These are phyloP conservation scores for Corydoras maculifer DNA, from an alignment of 2,113 vertebrate species.

Conservation along the genomic window DNA sequence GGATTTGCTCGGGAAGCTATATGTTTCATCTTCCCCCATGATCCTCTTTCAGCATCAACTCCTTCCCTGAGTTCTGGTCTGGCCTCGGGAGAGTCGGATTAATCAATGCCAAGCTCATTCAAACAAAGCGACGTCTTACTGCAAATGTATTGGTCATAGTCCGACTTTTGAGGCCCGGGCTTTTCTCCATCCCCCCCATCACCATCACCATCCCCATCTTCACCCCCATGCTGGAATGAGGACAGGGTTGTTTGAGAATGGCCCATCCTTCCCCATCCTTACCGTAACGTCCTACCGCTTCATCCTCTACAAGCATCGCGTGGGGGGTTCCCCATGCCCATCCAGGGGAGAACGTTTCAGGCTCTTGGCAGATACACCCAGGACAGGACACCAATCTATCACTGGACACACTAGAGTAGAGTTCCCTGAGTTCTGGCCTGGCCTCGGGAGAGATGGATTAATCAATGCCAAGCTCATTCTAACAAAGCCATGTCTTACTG, in stretches of 20 bases:
- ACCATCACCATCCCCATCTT: no score
- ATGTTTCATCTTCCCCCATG: slow-evolving; percentile 29
- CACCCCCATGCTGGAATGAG: no score
- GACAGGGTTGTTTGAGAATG: no score
- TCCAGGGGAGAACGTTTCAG: no score
- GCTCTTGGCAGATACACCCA: no score
- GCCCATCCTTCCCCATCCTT: no score
- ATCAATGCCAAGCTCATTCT: slow-evolving; percentile 45
- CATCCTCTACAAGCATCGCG: no score
- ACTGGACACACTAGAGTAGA: not conserved
- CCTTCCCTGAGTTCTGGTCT: slow-evolving; percentile 39
- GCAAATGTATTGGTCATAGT: slow-evolving; percentile 35
- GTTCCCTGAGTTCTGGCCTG: slow-evolving; percentile 38
- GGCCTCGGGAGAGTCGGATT: slow-evolving; percentile 40
- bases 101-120: slow-evolving; percentile 45
- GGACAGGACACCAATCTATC: no score
- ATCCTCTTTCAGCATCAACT: slow-evolving; percentile 39
- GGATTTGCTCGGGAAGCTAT: slow-evolving; percentile 3
- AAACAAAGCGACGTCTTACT: slow-evolving; percentile 39
- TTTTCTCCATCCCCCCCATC: no score
- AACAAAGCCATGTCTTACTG: slow-evolving; percentile 38
- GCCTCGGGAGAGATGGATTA: slow-evolving; percentile 41
- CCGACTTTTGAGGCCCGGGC: slow-evolving; percentile 22
- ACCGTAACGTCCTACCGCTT: no score
- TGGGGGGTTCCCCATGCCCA: no score